Conservation (phyloP, 2,888 invertebrate species). For the Didymodactylos carnosus region DNA sequence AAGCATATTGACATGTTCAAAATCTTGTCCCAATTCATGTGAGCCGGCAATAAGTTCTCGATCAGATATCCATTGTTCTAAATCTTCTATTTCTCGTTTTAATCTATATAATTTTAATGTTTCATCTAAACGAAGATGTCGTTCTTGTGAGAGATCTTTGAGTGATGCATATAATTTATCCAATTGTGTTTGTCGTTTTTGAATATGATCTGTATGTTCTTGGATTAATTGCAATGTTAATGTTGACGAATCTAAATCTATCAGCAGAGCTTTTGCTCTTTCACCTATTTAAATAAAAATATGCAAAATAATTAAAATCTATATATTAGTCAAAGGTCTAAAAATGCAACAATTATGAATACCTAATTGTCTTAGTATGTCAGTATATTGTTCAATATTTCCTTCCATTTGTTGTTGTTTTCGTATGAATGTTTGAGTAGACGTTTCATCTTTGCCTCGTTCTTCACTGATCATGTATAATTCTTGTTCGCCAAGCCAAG, state of each 20-base stretch:
- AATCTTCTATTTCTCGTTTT: conserved; percentile 87
- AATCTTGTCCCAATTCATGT: conserved; percentile 92
- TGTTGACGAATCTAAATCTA: background rate
- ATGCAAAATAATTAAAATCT: too few species aligned
- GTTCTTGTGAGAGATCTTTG: conserved; percentile 82
- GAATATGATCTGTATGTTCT: background rate
- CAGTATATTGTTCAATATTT: background rate
- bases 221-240: background rate
- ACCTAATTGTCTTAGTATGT: background rate
- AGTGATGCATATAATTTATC: conserved; percentile 95
- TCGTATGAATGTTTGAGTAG: background rate
- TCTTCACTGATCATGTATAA: conserved; percentile 99
- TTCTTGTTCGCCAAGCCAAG: conserved; percentile 99
- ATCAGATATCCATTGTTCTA: conserved; percentile 98
- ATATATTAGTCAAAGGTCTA: too few species aligned
- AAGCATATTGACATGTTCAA: conserved; percentile 57
- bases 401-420: background rate
- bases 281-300: too few species aligned
- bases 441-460: background rate
- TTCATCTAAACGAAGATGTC: conserved; percentile 83
- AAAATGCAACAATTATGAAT: too few species aligned
- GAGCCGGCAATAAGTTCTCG: conserved; percentile 87
- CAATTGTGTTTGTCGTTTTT: conserved; percentile 42
- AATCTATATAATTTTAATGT: conserved; percentile 71
- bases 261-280: background rate